A percentile compares a stretch with the other conserved stretches of the same genome.
Evolutionary conservation across 2,113 vertebrate species (phyloP).

Genomic region (Okapia johnstoni): DNA sequence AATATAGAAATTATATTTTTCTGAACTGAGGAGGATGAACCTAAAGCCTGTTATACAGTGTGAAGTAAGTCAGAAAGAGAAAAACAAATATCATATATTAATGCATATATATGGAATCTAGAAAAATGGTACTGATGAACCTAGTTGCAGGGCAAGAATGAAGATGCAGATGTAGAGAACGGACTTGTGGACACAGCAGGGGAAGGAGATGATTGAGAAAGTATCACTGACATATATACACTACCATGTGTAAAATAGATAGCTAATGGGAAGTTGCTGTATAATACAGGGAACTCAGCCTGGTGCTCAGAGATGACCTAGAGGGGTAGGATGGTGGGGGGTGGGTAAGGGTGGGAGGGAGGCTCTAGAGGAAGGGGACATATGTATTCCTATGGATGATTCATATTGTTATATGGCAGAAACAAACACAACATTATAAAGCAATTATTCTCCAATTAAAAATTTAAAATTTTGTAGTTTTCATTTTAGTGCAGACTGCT

Average conservation of each 20-base stretch:
- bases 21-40: background rate
- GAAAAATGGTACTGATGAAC: background rate
- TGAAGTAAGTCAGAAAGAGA: background rate
- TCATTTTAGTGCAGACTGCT: background rate
- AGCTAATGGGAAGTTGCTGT: background rate
- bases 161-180: background rate
- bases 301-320: background rate
- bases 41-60: background rate
- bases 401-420: background rate
- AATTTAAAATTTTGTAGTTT: background rate
- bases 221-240: too few relatives aligned
- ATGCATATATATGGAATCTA: background rate
- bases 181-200: background rate
- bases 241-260: background rate
- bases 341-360: background rate
- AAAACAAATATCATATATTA: background rate
- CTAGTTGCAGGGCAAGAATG: background rate
- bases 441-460: background rate
- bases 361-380: background rate
- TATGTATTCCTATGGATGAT: background rate
- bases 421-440: background rate
- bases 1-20: background rate
- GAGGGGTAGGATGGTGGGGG: background rate
- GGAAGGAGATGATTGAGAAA: background rate
- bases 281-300: background rate